Evolutionary conservation across 2,797 vertebrate genomes (phyloP), one percentile per base, ranked within the genome.

Genomic region (Limnodromus scolopaceus): DNA sequence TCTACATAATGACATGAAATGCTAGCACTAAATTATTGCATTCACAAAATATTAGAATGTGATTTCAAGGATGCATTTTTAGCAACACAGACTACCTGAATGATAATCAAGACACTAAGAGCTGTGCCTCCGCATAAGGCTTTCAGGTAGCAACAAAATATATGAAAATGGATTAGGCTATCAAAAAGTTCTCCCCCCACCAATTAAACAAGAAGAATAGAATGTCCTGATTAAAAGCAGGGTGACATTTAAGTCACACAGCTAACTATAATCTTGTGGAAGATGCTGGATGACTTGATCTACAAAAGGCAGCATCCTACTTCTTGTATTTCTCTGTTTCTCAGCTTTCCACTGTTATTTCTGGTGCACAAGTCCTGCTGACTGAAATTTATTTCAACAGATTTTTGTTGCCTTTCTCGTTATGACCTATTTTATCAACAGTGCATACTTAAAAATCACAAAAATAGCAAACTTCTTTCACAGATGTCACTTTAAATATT

Each of bases 231-330:
- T 58, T 51, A 83, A 90, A 96, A 84, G 15, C 58, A 88, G 69
- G 38, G 63, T 63, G 87, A 51, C 23, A 71, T 78, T 87, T 90
- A 96, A 75, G 13, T 89, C 80, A 72, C 9, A 9, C 51, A 65
- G 27, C 53, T 71, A 96, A 97, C 96, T 60, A 91, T 58, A 93
- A 96, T 60, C 65, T 39, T 49, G 6, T 51, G n/a, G 63, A 91
- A 91, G 57, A 83, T n/a, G 17, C 12, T 63, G 45, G 14, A 43
- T 63, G 53, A 43, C 57, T 85, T 89, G 54, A 43, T 63, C 24
- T 68, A 84, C 43, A 83, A 92, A 88, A 92, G 74, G 9, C 22
- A 66, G 17, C 25, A 93, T 64, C 83, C 58, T 84, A 34, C 30
- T 92, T 69, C 34, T 17, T 72, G 27, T 55, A 84, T 27, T 93